A percentile compares a stretch with the other conserved stretches of the same genome.
These are phyloP conservation scores for Hypercompe scribonia DNA, from an alignment of 2,888 invertebrate species.

Conservation along the genomic window DNA sequence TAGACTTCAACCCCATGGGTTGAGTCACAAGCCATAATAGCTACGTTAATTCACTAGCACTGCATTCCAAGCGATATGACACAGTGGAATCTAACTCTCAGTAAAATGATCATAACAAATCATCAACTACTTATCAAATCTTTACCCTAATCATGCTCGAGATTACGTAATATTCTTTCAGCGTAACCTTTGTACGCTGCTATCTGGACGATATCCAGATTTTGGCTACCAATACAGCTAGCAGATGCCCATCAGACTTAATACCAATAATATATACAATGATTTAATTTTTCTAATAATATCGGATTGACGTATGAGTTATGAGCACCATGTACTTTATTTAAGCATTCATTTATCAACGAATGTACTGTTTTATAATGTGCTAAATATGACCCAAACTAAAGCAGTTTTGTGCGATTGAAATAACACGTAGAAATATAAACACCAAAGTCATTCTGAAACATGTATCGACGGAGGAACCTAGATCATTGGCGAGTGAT, in stretches of 20 bases:
- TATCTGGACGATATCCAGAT: not conserved
- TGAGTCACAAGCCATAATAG: not conserved
- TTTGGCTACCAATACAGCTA: not conserved
- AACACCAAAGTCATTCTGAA: not conserved
- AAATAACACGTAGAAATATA: not conserved
- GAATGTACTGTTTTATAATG: not conserved
- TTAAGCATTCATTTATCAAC: not conserved
- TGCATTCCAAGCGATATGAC: not conserved
- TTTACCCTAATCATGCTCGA: not conserved
- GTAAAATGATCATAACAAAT: too few species aligned
- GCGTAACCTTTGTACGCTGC: not conserved
- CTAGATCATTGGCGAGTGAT: too few species aligned
- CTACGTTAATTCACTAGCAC: not conserved
- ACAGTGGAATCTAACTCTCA: not conserved
- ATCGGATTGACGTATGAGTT: not conserved
- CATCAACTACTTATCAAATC: not conserved
- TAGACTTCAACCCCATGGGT: not conserved
- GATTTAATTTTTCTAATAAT: slow-evolving; percentile 7
- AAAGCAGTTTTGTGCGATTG: not conserved
- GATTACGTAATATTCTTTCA: not conserved
- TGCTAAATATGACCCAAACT: not conserved
- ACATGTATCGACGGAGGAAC: too few species aligned
- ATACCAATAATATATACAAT: not conserved
- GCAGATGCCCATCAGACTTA: not conserved
- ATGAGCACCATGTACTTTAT: not conserved